Base-by-base conservation (phyloP, 2,113 vertebrate genomes). In the Dermatemys mawii region DNA sequence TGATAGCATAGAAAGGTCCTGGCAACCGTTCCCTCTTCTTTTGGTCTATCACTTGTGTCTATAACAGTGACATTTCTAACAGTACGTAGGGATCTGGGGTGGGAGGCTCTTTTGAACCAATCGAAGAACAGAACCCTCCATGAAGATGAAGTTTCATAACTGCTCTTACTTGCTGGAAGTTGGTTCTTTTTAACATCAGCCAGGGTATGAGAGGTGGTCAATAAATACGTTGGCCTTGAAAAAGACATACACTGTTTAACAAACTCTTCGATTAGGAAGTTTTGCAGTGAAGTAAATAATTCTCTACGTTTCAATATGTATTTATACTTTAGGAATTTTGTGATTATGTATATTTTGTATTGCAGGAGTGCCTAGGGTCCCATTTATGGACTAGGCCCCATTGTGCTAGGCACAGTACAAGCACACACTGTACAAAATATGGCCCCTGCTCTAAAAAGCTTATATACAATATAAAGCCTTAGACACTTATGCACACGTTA, bases 111-210 rank as follows among this genome's bases (percentile, higher is more conserved):
- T 41, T 10, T 6, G 41, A 75, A 48, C 5, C 29, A 8, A 21
- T n/a, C 41, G 8, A 9, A 21, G n/a, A 70, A 73, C 35, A 1
- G 8, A 38, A 54, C 38, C 5, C 0, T n/a, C 57, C 51, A 12
- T 5, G 0, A 3, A 0, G 16, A 14, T 21, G 63, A 4, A 57
- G n/a, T 8, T 38, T 26, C 19, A 12, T 1, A 27, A 35, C 60
- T 41, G 9, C 3, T 53, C 21, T 1, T n/a, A 46, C 55, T 11
- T 75, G 5, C 32, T n/a, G 41, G 17, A 24, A 9, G 82, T 27
- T 0, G 0, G 29, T n/a, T 38, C 26, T 44, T 88, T 86, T 44
- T 81, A 11, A 8, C 49, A 87, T 46, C 48, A 63, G 38, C 9
- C 4, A 78, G 26, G n/a, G 78, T 46, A 44, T 75, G 35, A 76